Base-by-base conservation (phyloP, 2,888 invertebrate genomes). In the Sinopyrophorus schimmeli region DNA sequence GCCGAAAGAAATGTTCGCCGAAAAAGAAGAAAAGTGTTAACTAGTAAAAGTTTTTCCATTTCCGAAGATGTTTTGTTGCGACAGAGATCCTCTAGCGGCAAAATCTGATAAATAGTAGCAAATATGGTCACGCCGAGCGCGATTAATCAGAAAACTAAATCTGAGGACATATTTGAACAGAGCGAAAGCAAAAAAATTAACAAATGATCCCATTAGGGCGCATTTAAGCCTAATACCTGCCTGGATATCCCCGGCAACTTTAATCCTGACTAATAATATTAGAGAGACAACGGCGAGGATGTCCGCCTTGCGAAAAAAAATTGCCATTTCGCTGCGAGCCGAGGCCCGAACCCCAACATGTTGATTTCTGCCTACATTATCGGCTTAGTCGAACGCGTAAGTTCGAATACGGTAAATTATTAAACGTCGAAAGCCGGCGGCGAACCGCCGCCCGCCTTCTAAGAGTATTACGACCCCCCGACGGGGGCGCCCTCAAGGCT, bases 161-260 rank as follows among this genome's bases (percentile, higher is more conserved):
- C 57, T 54, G 49, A 53, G 53, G 60, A 61, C 62, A 58, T 63
- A 59, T 64, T 64, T 64, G 63, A 61, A 63, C 64, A 63, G 58
- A 21, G 54, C 42, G 56, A 57, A 47, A 47, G 48, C 52, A 58
- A 62, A 68, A 65, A 64, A 66, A 63, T 59, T 68, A 67, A 68
- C 65, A 68, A 68, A 67, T 66, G 59, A 63, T 56, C 55, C 65
- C 67, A 66, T 68, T 68, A 68, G 66, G 60, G 60, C 61, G 60
- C 66, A 62, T 63, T 66, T 66, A n/a, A 65, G 65, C 65, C 64
- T 64, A 66, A 67, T 65, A 68, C 65, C 65, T 64, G 39, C 47
- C 49, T 48, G 44, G 54, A 50, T 48, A 53, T 57, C 57, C 54
- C 49, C 52, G 41, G 54, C 47, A 43, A 63, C n/a, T 53, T 55